Conservation (phyloP, 2,797 vertebrate genomes). For the Takifugu rubripes region DNA sequence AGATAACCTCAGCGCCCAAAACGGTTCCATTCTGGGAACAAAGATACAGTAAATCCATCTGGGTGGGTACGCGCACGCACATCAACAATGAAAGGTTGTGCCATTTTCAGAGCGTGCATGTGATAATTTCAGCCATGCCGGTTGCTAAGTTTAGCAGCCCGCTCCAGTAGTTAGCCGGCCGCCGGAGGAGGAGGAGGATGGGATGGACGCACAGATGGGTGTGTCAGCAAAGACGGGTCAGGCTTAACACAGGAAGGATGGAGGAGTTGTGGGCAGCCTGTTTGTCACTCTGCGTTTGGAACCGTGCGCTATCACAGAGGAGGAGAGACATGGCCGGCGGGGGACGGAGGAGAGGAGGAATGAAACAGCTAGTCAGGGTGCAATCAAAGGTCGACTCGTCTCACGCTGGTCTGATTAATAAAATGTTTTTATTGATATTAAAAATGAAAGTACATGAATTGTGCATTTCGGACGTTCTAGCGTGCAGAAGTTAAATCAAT, state of each 20-base stretch:
- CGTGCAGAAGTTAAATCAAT: constrained; percentile 85
- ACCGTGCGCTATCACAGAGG: constrained; percentile 39
- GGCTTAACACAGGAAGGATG: constrained; percentile 40
- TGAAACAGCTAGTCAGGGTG: constrained; percentile 44
- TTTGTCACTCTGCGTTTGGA: constrained; percentile 41
- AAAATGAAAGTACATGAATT: constrained; percentile 87
- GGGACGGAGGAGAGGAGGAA: constrained; percentile 33
- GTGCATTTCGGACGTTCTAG: constrained; percentile 84
- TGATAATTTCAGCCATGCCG: constrained; percentile 63
- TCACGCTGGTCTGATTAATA: constrained; percentile 72
- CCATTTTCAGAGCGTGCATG: constrained; percentile 54
- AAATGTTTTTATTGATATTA: constrained; percentile 87
- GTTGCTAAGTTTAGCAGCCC: constrained; percentile 57
- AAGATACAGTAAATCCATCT: constrained; percentile 57
- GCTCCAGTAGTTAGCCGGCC: constrained; percentile 46
- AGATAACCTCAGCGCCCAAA: constrained; percentile 36
- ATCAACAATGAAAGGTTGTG: constrained; percentile 59
- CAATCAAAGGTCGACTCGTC: constrained; percentile 36
- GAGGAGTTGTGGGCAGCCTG: constrained; percentile 36
- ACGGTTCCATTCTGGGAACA: constrained; percentile 48
- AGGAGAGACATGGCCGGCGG: constrained; percentile 10
- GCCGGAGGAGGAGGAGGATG: constrained; percentile 39
- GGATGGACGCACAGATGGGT: constrained; percentile 43
- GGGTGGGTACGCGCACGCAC: constrained; percentile 49
- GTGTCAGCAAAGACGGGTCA: constrained; percentile 51